Evolutionary conservation across 2,888 invertebrate species (phyloP).

Genomic region (Eumerus sabulonum): DNA sequence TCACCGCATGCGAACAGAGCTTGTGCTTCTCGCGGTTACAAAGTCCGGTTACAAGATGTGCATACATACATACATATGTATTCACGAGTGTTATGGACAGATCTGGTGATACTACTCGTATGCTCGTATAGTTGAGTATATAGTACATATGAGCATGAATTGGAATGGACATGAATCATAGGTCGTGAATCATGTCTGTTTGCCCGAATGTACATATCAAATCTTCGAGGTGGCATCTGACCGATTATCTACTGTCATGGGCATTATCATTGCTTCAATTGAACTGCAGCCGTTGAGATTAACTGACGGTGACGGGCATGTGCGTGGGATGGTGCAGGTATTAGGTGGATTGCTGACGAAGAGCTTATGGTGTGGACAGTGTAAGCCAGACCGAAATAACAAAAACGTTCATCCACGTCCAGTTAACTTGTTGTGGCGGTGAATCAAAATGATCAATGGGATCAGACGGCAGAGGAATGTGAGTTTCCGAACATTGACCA

Average conservation of each 20-base stretch:
- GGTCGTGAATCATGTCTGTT: constrained; percentile 57
- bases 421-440: constrained; percentile 15
- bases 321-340: constrained; percentile 33
- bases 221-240: constrained; percentile 59
- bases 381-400: constrained; percentile 40
- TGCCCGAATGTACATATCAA: constrained; percentile 44
- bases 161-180: constrained; percentile 30
- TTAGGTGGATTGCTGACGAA: constrained; percentile 30
- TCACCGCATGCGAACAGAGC: constrained; percentile 4
- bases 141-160: constrained; percentile 10
- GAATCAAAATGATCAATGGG: constrained; percentile 7
- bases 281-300: constrained; percentile 37
- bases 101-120: no score
- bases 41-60: constrained; percentile 5
- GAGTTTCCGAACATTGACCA: no score
- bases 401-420: constrained; percentile 15
- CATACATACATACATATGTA: not conserved
- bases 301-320: constrained; percentile 6
- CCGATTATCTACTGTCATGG: constrained; percentile 48
- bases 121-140: no score
- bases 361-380: constrained; percentile 34
- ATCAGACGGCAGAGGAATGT: not conserved
- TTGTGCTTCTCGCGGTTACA: constrained; percentile 38
- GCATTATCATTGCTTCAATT: constrained; percentile 50
- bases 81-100: no score